These are phyloP conservation scores for Ptiloglossa arizonensis DNA, from an alignment of 1,140 invertebrate species.

Conservation along the genomic window DNA sequence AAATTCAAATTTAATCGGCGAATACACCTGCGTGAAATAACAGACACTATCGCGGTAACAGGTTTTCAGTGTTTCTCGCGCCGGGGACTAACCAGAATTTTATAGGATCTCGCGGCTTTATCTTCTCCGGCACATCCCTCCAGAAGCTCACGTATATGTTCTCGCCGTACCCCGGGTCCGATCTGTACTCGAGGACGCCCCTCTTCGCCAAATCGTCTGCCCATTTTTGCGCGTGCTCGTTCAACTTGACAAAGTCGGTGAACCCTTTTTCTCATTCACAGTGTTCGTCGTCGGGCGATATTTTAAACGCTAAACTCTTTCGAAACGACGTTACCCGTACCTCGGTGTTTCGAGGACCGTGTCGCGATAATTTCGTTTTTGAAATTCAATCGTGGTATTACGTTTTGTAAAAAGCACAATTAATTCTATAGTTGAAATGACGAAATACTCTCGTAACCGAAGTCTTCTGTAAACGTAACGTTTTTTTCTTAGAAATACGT, in stretches of 20 bases:
- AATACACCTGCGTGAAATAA: background rate
- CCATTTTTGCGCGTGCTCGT: slow-evolving; percentile 84
- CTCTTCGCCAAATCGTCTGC: slow-evolving; percentile 83
- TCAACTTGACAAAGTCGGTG: slow-evolving; percentile 72
- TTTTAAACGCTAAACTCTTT: too few relatives aligned
- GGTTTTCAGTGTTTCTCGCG: background rate
- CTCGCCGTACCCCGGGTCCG: slow-evolving; percentile 83
- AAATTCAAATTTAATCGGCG: background rate
- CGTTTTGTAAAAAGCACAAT: too few relatives aligned
- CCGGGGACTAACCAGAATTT: slow-evolving; percentile 71
- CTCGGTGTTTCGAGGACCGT: too few relatives aligned
- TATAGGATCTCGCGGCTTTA: slow-evolving; percentile 65
- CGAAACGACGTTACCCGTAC: too few relatives aligned
- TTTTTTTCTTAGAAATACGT: too few relatives aligned
- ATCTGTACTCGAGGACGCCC: slow-evolving; percentile 83
- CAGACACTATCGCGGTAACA: background rate
- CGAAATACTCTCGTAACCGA: too few relatives aligned
- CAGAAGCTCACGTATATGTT: slow-evolving; percentile 84
- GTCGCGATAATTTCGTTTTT: too few relatives aligned
- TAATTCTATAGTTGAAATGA: too few relatives aligned
- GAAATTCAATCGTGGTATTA: too few relatives aligned
- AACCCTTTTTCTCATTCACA: background rate
- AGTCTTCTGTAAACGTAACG: too few relatives aligned
- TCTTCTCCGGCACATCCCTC: slow-evolving; percentile 75
- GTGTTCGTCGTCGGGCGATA: too few relatives aligned